Conservation (phyloP, 2,113 vertebrate genomes). For the Nycticorax nycticorax region DNA sequence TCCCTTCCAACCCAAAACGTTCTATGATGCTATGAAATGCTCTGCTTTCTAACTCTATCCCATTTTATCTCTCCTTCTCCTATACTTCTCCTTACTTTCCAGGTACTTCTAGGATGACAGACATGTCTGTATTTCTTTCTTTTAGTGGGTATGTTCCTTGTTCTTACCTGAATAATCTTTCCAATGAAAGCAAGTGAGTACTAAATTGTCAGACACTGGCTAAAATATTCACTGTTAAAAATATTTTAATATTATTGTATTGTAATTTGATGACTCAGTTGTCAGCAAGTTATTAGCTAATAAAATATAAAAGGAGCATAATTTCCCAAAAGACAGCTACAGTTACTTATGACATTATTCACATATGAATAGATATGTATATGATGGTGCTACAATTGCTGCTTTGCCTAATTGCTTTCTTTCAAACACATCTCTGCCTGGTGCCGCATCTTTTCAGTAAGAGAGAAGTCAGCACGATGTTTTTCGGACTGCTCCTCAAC, state of each 20-base stretch:
- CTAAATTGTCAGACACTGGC: not conserved
- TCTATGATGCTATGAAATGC: not conserved
- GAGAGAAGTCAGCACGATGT: rapidly evolving
- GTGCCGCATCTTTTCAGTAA: not conserved
- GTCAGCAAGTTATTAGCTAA: not conserved
- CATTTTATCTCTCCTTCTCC: not conserved
- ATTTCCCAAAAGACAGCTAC: not conserved
- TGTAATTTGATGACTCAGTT: not conserved
- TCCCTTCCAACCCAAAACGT: too few relatives aligned
- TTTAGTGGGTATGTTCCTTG: not conserved
- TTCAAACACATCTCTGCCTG: not conserved
- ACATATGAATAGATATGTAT: not conserved
- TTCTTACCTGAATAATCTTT: not conserved
- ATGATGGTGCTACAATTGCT: not conserved
- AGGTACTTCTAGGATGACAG: not conserved
- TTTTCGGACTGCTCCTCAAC: not conserved
- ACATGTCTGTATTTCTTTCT: not conserved
- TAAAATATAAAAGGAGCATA: not conserved
- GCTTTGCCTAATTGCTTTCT: not conserved
- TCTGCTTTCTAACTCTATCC: not conserved
- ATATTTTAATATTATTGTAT: not conserved
- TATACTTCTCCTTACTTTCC: not conserved
- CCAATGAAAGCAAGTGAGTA: not conserved
- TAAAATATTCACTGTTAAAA: not conserved
- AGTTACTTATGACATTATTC: not conserved